Percentiles rank a stretch among this genome's conserved stretches.
Evolutionary conservation across 2,888 invertebrate species (phyloP).

Genomic region (Parnassius apollo): DNA sequence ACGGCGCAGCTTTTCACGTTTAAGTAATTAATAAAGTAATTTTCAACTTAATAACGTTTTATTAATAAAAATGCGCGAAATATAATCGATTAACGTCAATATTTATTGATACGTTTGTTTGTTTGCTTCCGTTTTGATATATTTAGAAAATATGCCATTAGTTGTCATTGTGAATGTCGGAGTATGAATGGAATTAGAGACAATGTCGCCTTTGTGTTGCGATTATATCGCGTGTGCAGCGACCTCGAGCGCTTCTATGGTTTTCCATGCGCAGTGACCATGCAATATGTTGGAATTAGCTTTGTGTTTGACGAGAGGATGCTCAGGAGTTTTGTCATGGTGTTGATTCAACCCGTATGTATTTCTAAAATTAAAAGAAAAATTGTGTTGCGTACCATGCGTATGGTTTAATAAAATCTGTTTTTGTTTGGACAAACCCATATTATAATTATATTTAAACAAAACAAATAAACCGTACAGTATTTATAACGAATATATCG

Average conservation of each 20-base stretch:
- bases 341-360: constrained; percentile 52
- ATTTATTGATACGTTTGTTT: neutral
- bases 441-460: neutral
- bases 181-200: constrained; percentile 31
- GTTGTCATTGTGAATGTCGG: constrained; percentile 4
- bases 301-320: constrained; percentile 41
- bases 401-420: neutral
- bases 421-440: neutral
- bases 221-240: constrained; percentile 45
- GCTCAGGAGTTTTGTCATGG: constrained; percentile 50
- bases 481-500: too few species aligned
- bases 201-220: constrained; percentile 49
- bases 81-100: too few species aligned
- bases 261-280: constrained; percentile 34
- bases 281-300: constrained; percentile 40
- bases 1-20: too few species aligned
- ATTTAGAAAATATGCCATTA: constrained; percentile 5
- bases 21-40: too few species aligned
- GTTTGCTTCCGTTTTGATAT: neutral
- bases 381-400: neutral
- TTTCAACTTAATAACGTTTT: too few species aligned
- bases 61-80: too few species aligned
- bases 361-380: neutral
- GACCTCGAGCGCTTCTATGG: constrained; percentile 34
- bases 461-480: too few species aligned